Evolutionary conservation across 2,797 vertebrate genomes (phyloP).

Genomic region (Chiropotes sagulatus): DNA sequence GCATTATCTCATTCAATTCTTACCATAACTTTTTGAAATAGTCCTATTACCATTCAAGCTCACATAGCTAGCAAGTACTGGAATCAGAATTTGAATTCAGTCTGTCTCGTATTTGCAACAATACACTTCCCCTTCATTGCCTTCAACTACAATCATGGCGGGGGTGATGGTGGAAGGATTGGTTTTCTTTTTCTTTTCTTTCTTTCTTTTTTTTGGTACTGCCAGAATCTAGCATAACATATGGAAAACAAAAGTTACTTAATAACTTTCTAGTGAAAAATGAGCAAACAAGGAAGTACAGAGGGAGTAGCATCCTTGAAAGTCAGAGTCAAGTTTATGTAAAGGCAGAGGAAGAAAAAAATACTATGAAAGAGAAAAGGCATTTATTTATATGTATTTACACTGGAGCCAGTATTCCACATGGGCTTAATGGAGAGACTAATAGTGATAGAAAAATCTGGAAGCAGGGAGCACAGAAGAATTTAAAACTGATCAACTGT

Average conservation of each 20-base stretch:
- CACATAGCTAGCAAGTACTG: not conserved
- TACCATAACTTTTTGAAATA: not conserved
- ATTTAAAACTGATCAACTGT: not conserved
- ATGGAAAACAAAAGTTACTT: not conserved
- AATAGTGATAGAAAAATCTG: not conserved
- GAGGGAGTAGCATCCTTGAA: not conserved
- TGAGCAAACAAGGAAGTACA: not conserved
- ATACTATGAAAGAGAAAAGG: not conserved
- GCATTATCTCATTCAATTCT: not conserved
- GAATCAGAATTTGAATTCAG: not conserved
- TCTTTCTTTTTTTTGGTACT: not conserved
- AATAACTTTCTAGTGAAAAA: not conserved
- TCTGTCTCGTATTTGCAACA: not conserved
- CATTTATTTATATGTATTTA: not conserved
- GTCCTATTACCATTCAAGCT: not conserved
- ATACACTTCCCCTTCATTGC: not conserved
- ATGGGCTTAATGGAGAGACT: not conserved
- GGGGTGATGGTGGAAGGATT: too few species aligned
- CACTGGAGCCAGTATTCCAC: not conserved
- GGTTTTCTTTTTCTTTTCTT: not conserved
- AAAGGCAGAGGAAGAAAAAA: not conserved
- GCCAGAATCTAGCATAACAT: not conserved
- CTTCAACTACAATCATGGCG: not conserved
- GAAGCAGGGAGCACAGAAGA: not conserved
- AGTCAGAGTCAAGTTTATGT: not conserved